These are phyloP conservation scores for Dromiciops gliroides DNA, from an alignment of 2,113 vertebrate genomes.

Conservation along the genomic window DNA sequence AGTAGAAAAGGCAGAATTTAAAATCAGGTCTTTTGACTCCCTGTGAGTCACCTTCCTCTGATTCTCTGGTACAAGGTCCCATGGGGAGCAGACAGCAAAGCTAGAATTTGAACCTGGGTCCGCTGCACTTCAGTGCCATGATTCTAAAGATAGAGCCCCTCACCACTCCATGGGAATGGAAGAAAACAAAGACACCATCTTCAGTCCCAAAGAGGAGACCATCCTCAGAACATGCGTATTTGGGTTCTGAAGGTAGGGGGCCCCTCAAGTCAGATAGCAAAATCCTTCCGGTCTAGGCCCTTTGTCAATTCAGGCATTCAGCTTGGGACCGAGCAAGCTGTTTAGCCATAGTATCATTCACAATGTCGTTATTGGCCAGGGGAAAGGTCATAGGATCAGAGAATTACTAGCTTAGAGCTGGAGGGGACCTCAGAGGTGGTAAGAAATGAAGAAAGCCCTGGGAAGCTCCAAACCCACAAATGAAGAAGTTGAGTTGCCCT, in stretches of 20 bases:
- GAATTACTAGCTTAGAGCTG: not conserved
- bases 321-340: not conserved
- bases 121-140: not conserved
- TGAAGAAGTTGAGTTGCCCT: not conserved
- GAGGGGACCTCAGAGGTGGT: not conserved
- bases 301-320: not conserved
- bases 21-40: not conserved
- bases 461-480: not conserved
- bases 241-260: not conserved
- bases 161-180: not conserved
- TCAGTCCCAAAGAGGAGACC: not conserved
- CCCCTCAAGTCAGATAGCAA: not conserved
- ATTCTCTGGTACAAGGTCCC: not conserved
- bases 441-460: not conserved
- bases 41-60: not conserved
- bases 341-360: not conserved
- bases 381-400: not conserved
- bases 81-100: not conserved
- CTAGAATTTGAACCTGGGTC: not conserved
- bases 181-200: not conserved
- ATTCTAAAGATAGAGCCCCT: not conserved
- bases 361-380: not conserved
- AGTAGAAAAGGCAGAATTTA: not conserved
- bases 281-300: not conserved
- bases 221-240: not conserved